Base-by-base conservation (phyloP, 2,888 invertebrate genomes). In the Penaeus monodon region DNA sequence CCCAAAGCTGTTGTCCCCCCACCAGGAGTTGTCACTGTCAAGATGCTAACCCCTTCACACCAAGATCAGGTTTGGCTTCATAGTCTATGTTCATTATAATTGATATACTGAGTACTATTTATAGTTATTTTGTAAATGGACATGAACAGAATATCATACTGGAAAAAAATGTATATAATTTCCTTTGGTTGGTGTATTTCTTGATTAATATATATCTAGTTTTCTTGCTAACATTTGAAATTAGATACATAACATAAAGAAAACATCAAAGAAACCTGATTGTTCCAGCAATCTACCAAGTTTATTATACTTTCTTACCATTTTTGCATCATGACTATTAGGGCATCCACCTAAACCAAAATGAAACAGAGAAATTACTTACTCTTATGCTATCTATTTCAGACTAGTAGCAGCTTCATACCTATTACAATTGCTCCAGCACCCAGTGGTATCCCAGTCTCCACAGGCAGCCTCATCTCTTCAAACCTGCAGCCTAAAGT, bases 1-100 rank as follows among this genome's bases (percentile, higher is more conserved):
- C 90, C 90, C 65, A 84, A 84, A 27, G 49, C 68, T 17, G 33
- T 82, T 33, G 49, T 81, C 33, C 73, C 80, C n/a, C 77, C 84
- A 4, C 44, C 76, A 38, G 78, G 86, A 12, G 76, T 86, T 77
- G 81, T 88, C 49, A 74, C 88, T 27, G 44, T 88, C 27, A 88
- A 85, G n/a, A 77, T 85, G 22, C 70, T 38, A 1, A 8, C 44
- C 7, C 57, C 44, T 44, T 33, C 79, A 27, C 24, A 68, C 7
- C 66, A 77, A 27, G 77, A 84, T 29, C 81, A 77, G 68, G 86
- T 86, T 22, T 29, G 29, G 14, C 14, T 14, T 27, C n/a, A 29
- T 70, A 29, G 14, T 29, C 27, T n/a, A 3, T 22, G n/a, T 24
- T n/a, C 70, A 24, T 70, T 70, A 20, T 70, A 17, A 29, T 14